Evolutionary conservation across 2,797 vertebrate species (phyloP), one percentile per base, ranked within the genome.

Genomic region (Melanotaenia nigrans): DNA sequence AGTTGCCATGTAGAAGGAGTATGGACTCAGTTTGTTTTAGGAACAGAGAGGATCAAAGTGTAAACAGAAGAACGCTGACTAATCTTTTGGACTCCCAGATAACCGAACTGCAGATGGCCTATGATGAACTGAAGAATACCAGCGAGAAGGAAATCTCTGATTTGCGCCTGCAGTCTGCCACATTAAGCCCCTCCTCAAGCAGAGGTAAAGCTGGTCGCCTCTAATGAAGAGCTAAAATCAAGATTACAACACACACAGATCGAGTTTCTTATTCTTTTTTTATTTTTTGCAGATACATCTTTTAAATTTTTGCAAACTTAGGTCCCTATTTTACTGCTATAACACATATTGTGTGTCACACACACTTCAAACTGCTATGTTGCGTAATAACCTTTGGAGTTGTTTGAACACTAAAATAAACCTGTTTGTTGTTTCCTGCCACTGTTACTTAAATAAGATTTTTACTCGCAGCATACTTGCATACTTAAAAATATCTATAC

Each of bases 121-220:
- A 85, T 45, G 71, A 89, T 61, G 89, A 93, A 55, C 72, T 93
- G 74, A 92, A 91, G 83, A 80, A 70, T 63, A 85, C 62, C 66
- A 94, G 91, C 56, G 88, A 93, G 60, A 90, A 85, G 42, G 75
- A 94, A 75, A 71, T 78, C 60, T 65, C 66, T 18, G 80, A 57
- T 60, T 69, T 92, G 53, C 89, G 75, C 35, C 61, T 69, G 28
- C 88, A 89, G 72, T 71, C 84, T 42, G 71, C 85, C 36, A 76
- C 65, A 54, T 69, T 86, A 68, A 85, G 49, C 24, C 1, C 45
- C 1, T 75, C 68, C 5, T 6, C 70, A 20, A 70, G 49, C 60
- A 72, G 74, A 91, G 89, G 90, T 91, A 83, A 71, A 80, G 45
- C 14, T 61, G 36, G 58, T 61, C 1, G 25, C 28, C 16, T 68